These are phyloP conservation scores for Trachelipus rathkii DNA, from an alignment of 1,140 invertebrate species.

Conservation along the genomic window DNA sequence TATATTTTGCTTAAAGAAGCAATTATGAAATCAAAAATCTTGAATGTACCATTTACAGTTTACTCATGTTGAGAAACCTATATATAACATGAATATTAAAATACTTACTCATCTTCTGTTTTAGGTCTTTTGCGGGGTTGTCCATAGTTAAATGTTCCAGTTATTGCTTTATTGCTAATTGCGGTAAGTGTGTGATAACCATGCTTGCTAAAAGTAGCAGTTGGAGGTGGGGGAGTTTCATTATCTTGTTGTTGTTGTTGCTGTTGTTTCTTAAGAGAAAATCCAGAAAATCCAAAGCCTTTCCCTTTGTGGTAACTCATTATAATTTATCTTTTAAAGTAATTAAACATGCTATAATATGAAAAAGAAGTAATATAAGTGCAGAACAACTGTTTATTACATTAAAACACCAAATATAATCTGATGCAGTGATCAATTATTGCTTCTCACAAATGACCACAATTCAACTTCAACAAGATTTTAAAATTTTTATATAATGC, in stretches of 20 bases:
- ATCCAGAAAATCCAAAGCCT: slow-evolving; percentile 43
- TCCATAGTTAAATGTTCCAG: slow-evolving; percentile 63
- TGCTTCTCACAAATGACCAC: too few species aligned
- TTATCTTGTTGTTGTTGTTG: slow-evolving; percentile 7
- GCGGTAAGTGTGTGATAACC: slow-evolving; percentile 81
- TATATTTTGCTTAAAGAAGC: too few species aligned
- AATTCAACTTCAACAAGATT: too few species aligned
- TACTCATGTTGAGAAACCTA: background rate
- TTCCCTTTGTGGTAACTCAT: slow-evolving; percentile 43
- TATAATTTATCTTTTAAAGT: background rate
- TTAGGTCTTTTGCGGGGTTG: slow-evolving; percentile 75
- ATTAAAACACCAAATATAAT: too few species aligned
- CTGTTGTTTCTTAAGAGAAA: slow-evolving; percentile 43
- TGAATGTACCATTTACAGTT: background rate
- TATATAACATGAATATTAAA: too few species aligned
- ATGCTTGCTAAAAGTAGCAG: slow-evolving; percentile 68
- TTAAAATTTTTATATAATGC: too few species aligned
- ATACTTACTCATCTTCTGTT: slow-evolving; percentile 78
- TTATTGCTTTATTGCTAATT: slow-evolving; percentile 77
- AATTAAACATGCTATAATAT: too few species aligned
- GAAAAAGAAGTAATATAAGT: too few species aligned
- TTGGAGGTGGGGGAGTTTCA: slow-evolving; percentile 61
- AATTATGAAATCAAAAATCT: background rate
- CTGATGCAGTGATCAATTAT: too few species aligned
- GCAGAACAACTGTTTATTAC: too few species aligned